phyloP scores from a whole-genome alignment of 2,888 invertebrate species.

The Melangyna quadrimaculata region DNA sequence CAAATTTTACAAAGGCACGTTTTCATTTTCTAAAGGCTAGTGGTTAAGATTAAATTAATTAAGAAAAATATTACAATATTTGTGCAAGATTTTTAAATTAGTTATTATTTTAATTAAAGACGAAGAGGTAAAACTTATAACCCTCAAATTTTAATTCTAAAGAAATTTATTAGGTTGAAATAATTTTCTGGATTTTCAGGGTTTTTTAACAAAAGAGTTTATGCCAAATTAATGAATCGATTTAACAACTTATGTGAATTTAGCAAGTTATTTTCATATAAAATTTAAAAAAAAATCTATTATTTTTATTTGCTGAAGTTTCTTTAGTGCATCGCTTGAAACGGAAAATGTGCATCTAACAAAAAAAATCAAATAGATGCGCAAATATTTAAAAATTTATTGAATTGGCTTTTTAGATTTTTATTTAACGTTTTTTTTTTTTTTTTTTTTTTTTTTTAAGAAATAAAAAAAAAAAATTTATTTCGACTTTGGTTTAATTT shows the following conservation, averaged over 20 bases:
- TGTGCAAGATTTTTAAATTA: not conserved
- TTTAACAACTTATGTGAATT: not conserved
- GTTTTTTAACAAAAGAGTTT: not conserved
- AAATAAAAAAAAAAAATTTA: conserved; percentile 37
- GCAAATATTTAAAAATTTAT: conserved; percentile 7
- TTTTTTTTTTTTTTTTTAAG: conserved; percentile 22
- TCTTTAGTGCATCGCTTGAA: conserved; percentile 72
- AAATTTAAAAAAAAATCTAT: not conserved
- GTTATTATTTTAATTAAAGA: not conserved
- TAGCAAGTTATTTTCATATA: not conserved
- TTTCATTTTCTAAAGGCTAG: no score
- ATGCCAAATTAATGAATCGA: not conserved
- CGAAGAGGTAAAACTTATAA: not conserved
- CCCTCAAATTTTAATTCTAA: no score
- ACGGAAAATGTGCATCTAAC: conserved; percentile 18
- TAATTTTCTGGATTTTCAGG: not conserved
- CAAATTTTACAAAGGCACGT: no score
- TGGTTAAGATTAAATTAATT: no score
- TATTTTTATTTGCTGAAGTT: conserved; percentile 56
- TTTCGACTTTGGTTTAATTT: conserved; percentile 70
- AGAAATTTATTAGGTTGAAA: not conserved
- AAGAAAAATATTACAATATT: no score
- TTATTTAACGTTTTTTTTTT: conserved; percentile 24
- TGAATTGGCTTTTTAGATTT: conserved; percentile 57
- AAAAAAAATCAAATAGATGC: conserved; percentile 5